Evolutionary conservation across 2,113 vertebrate species (phyloP).

Genomic region (Gorsachius goisagi): DNA sequence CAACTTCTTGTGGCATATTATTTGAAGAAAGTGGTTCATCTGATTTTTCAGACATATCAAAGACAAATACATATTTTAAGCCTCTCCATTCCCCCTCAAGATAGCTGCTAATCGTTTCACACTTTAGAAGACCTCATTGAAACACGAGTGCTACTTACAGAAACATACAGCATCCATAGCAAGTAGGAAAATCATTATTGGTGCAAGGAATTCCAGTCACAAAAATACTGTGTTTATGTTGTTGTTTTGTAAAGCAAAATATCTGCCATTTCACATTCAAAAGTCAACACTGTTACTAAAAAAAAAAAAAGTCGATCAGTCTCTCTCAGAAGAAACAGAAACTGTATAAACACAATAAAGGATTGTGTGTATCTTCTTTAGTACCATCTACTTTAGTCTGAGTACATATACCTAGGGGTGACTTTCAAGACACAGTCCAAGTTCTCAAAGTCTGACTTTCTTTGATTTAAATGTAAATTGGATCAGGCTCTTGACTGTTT

Average conservation of each 20-base stretch:
- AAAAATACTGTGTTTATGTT: not conserved
- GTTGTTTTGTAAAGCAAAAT: not conserved
- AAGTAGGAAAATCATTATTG: not conserved
- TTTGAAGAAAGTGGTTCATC: not conserved
- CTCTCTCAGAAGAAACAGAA: not conserved
- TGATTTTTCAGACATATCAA: not conserved
- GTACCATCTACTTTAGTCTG: not conserved
- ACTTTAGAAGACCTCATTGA: not conserved
- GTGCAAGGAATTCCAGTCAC: not conserved
- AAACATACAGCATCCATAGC: not conserved
- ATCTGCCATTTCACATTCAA: not conserved
- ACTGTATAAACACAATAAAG: not conserved
- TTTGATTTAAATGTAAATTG: not conserved
- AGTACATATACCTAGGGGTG: not conserved
- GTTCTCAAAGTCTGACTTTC: not conserved
- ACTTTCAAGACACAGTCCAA: not conserved
- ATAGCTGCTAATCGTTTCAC: not conserved
- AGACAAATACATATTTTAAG: not conserved
- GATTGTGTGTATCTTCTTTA: not conserved
- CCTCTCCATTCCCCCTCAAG: not conserved
- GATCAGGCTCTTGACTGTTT: fast-evolving
- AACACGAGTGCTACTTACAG: fast-evolving
- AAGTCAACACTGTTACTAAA: not conserved
- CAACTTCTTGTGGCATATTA: not conserved
- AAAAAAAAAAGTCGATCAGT: not conserved